Evolutionary conservation across 2,888 invertebrate species (phyloP), one percentile per base, ranked within the genome.

Genomic region (Cheilosia soror): DNA sequence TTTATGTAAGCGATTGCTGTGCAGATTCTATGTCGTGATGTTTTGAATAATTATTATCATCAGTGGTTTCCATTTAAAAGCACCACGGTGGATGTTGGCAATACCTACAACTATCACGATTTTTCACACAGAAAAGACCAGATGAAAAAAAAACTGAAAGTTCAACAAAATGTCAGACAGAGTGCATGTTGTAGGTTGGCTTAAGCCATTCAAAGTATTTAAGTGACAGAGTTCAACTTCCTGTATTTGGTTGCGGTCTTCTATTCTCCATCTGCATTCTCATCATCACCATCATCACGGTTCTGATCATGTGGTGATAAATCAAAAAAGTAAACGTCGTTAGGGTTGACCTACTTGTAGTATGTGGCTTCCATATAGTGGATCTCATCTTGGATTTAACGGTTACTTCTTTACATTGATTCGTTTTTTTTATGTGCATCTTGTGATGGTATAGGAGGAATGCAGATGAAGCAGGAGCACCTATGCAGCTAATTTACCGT

Each of bases 261-360:
- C 49, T 63, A 15, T 40, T 37, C n/a, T 47, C 37, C n/a, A 47
- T 27, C 37, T 20, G 29, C 51, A 44, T 73, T 29, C 9, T 63
- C 62, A 44, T 55, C 49, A 44, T 33, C 76, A 72, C 60, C 71
- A 65, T 78, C 78, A 25, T 44, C 69, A 62, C 60, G 40, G 57
- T 77, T 58, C 72, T 73, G 78, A 84, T 84, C 80, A 55, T 60
- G 60, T 42, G 76, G 44, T 49, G 80, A 80, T 80, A 80, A 84
- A 84, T 80, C 65, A 76, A 66, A 84, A 71, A 71, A 65, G 75
- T 60, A 83, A 82, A 84, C 80, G 80, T 84, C 84, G 84, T 84
- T 84, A 84, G 84, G 84, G 84, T 84, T 84, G 84, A 80, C 84
- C 84, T 76, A 84, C 75, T 84, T 84, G 9, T 44, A 25, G 65